Evolutionary conservation across 2,888 invertebrate genomes (phyloP), one percentile per base, ranked within the genome.

Genomic region (Sarcophaga caerulescens): DNA sequence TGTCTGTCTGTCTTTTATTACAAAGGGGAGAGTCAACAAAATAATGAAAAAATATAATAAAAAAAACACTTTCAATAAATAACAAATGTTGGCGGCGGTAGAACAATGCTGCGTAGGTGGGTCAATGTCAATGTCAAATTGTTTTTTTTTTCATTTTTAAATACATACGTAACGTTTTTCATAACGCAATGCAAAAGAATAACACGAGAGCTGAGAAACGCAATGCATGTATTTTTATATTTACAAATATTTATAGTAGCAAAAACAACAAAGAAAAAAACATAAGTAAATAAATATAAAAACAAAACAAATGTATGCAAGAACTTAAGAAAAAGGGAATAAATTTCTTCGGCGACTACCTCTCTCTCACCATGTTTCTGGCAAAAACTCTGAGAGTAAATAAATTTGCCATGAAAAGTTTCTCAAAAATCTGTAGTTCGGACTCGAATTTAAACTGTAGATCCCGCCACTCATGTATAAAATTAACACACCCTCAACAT

Each of bases 101-200:
- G 17, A 52, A 52, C 44, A 62, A 69, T n/a, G 66, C 25, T 45
- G 87, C 82, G 88, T 88, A 88, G 89, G 89, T 89, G 88, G 88
- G 89, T 88, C 88, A 89, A 88, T 89, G 89, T 88, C 89, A 89
- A 88, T 88, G 89, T 84, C 87, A 86, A 14, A 52, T 52, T 14
- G 35, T 35, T 35, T 8, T 35, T 35, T 35, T 35, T 35, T 35
- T 35, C 10, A 2, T 10, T 85, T 71, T 79, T 65, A 68, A 82
- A 75, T 85, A 82, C 79, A 75, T 85, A 82, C 79, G 82, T 85
- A 73, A 73, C 62, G 63, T 62, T 60, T 25, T 68, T 17, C 23
- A 68, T 57, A 68, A 60, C 19, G 60, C 63, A 65, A 63, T 62
- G 47, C 60, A 81, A 70, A 57, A 68, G 5, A 17, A 52, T 14